A percentile compares a stretch with the other conserved stretches of the same genome.
Evolutionary conservation across 2,113 vertebrate species (phyloP).

Genomic region (Oxyura jamaicensis): DNA sequence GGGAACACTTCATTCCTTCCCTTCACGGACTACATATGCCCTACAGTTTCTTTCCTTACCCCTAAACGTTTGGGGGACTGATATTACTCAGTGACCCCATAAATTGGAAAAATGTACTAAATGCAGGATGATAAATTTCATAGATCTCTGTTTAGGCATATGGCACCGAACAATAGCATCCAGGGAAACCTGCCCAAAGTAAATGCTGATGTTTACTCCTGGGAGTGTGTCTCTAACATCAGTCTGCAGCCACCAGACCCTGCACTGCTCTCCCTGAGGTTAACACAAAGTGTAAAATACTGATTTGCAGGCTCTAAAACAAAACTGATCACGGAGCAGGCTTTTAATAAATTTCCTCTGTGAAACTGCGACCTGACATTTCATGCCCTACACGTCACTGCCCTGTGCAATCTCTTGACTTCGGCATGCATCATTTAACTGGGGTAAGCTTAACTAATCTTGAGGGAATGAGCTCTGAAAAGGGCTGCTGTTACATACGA

Average conservation of each 20-base stretch:
- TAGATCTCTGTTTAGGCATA: neutral
- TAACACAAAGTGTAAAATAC: accelerated
- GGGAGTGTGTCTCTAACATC: neutral
- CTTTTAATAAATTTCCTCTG: neutral
- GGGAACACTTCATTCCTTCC: neutral
- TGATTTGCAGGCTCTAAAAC: neutral
- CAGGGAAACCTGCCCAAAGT: neutral
- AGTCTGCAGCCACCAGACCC: neutral
- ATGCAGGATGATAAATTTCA: neutral
- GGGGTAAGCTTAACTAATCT: neutral
- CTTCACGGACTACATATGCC: neutral
- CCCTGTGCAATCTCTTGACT: neutral
- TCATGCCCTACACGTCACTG: neutral
- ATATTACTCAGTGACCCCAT: neutral
- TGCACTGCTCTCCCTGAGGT: neutral
- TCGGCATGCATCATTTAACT: neutral
- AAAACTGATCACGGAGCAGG: neutral
- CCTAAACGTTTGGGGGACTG: neutral
- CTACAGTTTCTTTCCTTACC: neutral
- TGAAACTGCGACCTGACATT: neutral
- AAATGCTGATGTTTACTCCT: neutral
- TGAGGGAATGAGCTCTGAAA: neutral
- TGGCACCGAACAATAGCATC: neutral
- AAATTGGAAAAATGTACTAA: neutral
- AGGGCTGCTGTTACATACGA: neutral